Conservation (phyloP, 2,797 vertebrate genomes). For the Coccyzus lansbergi region DNA sequence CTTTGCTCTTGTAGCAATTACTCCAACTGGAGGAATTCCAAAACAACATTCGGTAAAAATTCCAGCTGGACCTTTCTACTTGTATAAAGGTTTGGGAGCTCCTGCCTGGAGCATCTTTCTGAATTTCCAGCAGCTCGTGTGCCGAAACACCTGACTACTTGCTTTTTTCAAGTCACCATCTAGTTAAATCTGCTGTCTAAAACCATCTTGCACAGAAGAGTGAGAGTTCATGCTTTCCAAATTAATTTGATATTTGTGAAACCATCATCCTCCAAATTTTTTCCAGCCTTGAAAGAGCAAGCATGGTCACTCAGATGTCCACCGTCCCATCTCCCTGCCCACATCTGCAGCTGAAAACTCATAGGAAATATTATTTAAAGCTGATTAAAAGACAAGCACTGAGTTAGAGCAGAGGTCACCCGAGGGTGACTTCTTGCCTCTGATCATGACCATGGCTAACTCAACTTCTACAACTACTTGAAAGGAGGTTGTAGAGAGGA, state of each 20-base stretch:
- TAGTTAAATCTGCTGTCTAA: neutral
- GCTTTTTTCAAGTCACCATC: neutral
- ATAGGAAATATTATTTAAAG: neutral
- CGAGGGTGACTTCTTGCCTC: neutral
- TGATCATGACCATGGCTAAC: neutral
- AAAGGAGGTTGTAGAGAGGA: too few relatives aligned
- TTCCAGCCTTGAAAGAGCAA: neutral
- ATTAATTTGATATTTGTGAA: neutral
- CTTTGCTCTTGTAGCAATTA: neutral
- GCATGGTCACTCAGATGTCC: neutral
- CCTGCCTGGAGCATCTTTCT: neutral
- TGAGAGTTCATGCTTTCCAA: neutral
- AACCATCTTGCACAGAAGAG: fast-evolving
- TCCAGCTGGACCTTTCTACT: neutral
- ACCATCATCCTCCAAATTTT: neutral
- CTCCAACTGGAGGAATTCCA: neutral
- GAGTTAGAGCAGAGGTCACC: neutral
- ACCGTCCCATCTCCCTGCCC: neutral
- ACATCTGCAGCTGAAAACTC: neutral
- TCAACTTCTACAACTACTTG: neutral
- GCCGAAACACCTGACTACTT: neutral
- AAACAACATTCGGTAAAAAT: neutral
- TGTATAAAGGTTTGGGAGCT: neutral
- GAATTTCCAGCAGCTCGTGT: neutral
- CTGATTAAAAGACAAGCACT: neutral